A percentile compares a stretch with the other conserved stretches of the same genome.
These are phyloP conservation scores for Lycophotia porphyrea DNA, from an alignment of 2,888 invertebrate species.

Conservation along the genomic window DNA sequence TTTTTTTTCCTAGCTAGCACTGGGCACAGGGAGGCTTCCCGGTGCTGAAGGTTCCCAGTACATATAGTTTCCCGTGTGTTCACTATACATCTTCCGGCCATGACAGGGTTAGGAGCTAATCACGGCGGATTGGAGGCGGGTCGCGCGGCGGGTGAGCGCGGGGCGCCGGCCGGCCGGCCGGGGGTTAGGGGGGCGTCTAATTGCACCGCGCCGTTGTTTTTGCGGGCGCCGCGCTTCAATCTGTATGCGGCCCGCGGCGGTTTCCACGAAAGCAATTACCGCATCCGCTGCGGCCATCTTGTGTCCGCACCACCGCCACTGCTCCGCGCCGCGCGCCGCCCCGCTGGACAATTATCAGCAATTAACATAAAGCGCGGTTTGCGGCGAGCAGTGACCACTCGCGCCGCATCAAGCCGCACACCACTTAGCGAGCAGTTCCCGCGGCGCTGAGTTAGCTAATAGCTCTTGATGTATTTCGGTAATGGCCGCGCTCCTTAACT, in stretches of 20 bases:
- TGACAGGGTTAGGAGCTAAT: conserved; percentile 62
- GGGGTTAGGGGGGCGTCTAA: conserved; percentile 70
- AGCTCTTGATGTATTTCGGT: conserved; percentile 52
- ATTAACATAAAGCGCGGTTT: conserved; percentile 78
- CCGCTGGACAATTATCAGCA: conserved; percentile 79
- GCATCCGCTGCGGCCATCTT: conserved; percentile 88
- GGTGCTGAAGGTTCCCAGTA: conserved; percentile 14
- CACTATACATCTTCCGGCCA: conserved; percentile 54
- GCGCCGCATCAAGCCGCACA: conserved; percentile 38
- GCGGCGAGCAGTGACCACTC: conserved; percentile 28
- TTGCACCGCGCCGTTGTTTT: conserved; percentile 78
- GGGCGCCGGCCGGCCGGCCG: conserved; percentile 42
- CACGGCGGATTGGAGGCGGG: conserved; percentile 59
- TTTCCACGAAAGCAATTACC: conserved; percentile 88
- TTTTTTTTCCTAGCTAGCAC: background rate
- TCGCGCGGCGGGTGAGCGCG: conserved; percentile 18
- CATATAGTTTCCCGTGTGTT: conserved; percentile 54
- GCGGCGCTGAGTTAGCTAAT: conserved; percentile 46
- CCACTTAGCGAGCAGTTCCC: conserved; percentile 41
- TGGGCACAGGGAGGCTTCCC: background rate
- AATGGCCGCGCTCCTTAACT: conserved; percentile 28
- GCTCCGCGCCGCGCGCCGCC: conserved; percentile 52
- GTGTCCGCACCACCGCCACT: conserved; percentile 62
- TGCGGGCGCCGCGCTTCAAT: conserved; percentile 79
- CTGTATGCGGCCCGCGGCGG: conserved; percentile 80